Base-by-base conservation (phyloP, 2,888 invertebrate genomes). In the Euzophera pinguis region DNA sequence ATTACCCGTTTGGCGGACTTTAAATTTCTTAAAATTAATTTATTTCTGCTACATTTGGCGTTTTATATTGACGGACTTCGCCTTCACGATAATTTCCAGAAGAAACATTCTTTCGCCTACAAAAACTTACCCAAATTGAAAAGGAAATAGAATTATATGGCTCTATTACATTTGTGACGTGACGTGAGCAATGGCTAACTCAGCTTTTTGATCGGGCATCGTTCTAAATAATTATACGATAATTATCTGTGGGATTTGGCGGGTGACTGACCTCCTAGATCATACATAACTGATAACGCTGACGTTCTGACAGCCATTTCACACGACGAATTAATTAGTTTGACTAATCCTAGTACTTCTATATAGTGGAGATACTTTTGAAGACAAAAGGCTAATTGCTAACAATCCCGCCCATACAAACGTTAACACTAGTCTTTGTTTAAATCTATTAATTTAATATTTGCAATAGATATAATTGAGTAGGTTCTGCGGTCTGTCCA, bases 201-300 rank as follows among this genome's bases (percentile, higher is more conserved):
- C 12, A 37, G 16, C 49, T 52, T 48, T 48, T 48, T 48, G 41
- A 42, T 47, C 49, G 47, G 47, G 8, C 32, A 38, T 43, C 52
- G 47, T 41, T 32, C 47, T 42, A 10, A 48, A 12, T n/a, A n/a
- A n/a, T n/a, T n/a, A n/a, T 42, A 22, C 38, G 52, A 53, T 53
- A 10, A 47, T 29, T 56, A 49, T 55, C 47, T 49, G 35, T 38
- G 39, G 38, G 37, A 38, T 35, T 54, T 51, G 54, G 57, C 55
- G 52, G 67, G 71, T 71, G 68, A 71, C 60, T 58, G 68, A 63
- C 67, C 67, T 60, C 56, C 60, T 64, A 69, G 71, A 74, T 79
- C 58, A 53, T 47, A 51, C 58, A 53, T 47, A 51, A 52, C 14
- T 53, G 78, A 79, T 78, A 72, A 75, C 42, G 14, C 52, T 14